Base-by-base conservation (phyloP, 1,140 invertebrate genomes). In the Heliconius hewitsoni region DNA sequence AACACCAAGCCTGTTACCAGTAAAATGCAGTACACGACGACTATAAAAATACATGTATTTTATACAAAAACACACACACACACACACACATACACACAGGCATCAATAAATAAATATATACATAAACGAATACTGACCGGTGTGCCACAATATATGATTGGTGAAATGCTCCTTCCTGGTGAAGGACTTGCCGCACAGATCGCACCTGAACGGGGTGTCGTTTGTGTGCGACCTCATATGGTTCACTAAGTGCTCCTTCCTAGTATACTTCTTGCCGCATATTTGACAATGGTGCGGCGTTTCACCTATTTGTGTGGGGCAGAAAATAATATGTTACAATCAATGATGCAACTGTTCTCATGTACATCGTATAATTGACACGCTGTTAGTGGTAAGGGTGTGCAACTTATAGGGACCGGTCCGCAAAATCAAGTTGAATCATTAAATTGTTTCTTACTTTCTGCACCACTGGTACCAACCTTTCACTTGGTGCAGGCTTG, bases 121-220 rank as follows among this genome's bases (percentile, higher is more conserved):
- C 19, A 66, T 30, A 66, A 66, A 66, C 11, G 13, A 39, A 89
- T 93, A 94, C 92, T 93, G 94, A 96, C 95, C 96, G 82, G 97
- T 97, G 90, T 98, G 97, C 96, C 97, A 97, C 95, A 97, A 96
- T 92, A 97, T 97, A 95, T 98, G 97, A 95, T 97, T 97, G 96
- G 96, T 97, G 95, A 97, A 97, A 91, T 97, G 97, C 95, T 97
- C 97, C 95, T 97, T 97, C 88, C 97, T 96, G 73, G 97, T 98
- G 93, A 98, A 98, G 66, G 97, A 97, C 95, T 98, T 98, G 89
- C 97, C 97, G 94, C 98, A 98, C 90, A 97, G 97, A 92, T 97
- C 97, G 93, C 97, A 98, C 84, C 96, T 95, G 93, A 96, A 97
- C 79, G 96, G 96, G 70, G 96, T 96, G 89, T 98, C 98, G 84